Conservation (phyloP, 2,797 vertebrate species). For the Acanthopagrus latus region DNA sequence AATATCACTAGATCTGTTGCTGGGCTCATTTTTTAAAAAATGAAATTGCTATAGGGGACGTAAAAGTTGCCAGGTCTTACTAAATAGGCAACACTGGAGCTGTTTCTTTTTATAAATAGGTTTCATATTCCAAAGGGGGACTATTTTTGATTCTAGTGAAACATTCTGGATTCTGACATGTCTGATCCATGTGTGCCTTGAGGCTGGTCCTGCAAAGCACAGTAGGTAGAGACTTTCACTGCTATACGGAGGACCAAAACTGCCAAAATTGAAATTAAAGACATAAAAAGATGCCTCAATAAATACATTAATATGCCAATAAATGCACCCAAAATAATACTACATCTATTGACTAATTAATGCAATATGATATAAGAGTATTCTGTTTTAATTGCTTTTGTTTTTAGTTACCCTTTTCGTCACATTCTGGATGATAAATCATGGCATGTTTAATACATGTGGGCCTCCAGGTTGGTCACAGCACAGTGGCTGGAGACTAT, state of each 20-base stretch:
- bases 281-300: too few species aligned
- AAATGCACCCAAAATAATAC: too few species aligned
- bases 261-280: too few species aligned
- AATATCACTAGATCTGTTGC: constrained; percentile 13
- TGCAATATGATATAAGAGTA: too few species aligned
- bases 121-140: constrained; percentile 6
- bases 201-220: constrained; percentile 5
- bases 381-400: too few species aligned
- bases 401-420: too few species aligned
- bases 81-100: background rate
- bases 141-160: background rate
- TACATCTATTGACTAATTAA: too few species aligned
- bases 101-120: background rate
- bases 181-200: constrained; percentile 15
- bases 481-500: too few species aligned
- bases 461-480: too few species aligned
- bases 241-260: background rate
- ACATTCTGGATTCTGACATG: constrained; percentile 4
- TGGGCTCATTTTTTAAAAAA: constrained; percentile 3
- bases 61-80: background rate
- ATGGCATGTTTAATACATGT: too few species aligned
- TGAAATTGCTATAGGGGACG: constrained; percentile 6
- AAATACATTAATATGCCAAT: too few species aligned
- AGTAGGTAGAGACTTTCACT: background rate
- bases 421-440: too few species aligned